Evolutionary conservation across 1,140 invertebrate genomes (phyloP), one percentile per base, ranked within the genome.

Genomic region (Drosophila yakuba): DNA sequence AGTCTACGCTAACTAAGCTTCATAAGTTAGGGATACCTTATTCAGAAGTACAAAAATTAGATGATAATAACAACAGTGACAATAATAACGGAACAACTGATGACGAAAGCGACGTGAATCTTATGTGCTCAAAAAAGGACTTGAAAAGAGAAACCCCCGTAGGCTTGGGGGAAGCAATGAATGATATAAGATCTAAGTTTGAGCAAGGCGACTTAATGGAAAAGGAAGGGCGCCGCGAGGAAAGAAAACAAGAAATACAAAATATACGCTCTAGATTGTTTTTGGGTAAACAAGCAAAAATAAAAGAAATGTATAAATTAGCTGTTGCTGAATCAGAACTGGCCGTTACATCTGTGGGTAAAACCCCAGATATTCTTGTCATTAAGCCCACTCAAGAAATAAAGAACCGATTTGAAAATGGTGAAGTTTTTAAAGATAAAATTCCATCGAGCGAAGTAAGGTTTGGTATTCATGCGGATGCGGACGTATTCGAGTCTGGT

Each of bases 251-350:
- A 84, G 97, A 98, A 93, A 96, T 97, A 69, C 96, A 96, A 88
- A 96, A 95, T 63, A 96, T 98, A 80, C 94, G 97, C 43, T 97
- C 96, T 80, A 93, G 96, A 58, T 93, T 97, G 8, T 97, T 97
- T 91, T 95, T 97, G 95, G 97, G 97, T 10, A 97, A 97, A 92
- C 97, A 97, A 93, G 96, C 96, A 1, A 97, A 97, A 82, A 96
- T 98, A 93, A 98, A 98, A 85, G 97, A 98, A 91, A 95, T 97
- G 94, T 98, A 98, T 92, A 97, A 98, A 90, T 96, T 97, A 85
- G 97, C 97, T 5, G 96, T 97, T 1, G 95, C 96, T 71, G 96
- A 97, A 81, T 96, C 95, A 59, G 95, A 96, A 86, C 94, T 94
- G 67, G 80, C 93, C 92, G 79, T 94, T 67, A 95, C 94, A 41